Evolutionary conservation across 2,797 vertebrate genomes (phyloP).

Genomic region (Sebastolobus altivelis): DNA sequence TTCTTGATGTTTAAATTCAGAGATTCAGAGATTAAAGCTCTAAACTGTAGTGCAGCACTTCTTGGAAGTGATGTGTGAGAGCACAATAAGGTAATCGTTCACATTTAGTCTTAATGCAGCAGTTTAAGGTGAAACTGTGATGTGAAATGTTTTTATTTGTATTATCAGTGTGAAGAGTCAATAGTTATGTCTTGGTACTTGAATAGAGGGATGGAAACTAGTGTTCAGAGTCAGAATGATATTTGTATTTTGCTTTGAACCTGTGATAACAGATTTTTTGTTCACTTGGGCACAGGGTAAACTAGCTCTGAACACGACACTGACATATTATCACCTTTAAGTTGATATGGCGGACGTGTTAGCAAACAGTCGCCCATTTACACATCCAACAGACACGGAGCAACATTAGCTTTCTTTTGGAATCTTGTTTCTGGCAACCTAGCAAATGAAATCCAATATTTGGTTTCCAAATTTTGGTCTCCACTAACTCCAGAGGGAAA

Average conservation of each 20-base stretch:
- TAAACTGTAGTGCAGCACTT: neutral
- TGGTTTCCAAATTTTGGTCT: too few relatives aligned
- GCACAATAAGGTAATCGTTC: neutral
- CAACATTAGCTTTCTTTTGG: neutral
- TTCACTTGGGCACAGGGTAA: neutral
- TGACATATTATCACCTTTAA: neutral
- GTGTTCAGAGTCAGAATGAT: neutral
- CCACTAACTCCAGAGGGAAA: neutral
- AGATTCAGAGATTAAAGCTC: conserved; percentile 12
- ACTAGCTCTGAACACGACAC: neutral
- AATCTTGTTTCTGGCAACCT: neutral
- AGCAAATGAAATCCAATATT: neutral
- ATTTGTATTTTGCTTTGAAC: neutral
- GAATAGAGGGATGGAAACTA: neutral
- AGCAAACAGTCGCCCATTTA: neutral
- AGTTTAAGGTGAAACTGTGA: neutral
- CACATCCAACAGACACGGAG: neutral
- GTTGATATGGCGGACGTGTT: fast-evolving
- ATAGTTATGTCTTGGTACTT: neutral
- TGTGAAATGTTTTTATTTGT: neutral
- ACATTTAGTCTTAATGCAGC: neutral
- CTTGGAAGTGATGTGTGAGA: neutral
- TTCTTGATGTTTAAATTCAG: neutral
- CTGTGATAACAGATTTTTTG: neutral
- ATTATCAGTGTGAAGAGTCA: neutral